Percentiles rank a stretch among this genome's conserved stretches.
These are phyloP conservation scores for Sarcophaga rosellei DNA, from an alignment of 2,888 invertebrate species.

Conservation along the genomic window DNA sequence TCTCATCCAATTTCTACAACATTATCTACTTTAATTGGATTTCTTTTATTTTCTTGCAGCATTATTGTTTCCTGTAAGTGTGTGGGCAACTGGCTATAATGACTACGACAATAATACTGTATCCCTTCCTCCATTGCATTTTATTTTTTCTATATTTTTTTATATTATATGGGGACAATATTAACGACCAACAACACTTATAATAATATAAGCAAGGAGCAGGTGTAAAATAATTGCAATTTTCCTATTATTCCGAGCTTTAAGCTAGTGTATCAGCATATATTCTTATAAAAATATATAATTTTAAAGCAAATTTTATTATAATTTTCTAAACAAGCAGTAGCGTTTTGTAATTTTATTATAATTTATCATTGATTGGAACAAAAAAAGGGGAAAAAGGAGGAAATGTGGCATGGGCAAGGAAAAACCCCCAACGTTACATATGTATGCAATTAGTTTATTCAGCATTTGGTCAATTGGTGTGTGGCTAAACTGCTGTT, in stretches of 20 bases:
- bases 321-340: conserved; percentile 1
- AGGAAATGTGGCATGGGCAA: too few species aligned
- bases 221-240: conserved; percentile 41
- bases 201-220: background rate
- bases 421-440: conserved; percentile 31
- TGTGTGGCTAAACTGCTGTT: conserved; percentile 27
- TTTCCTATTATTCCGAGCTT: background rate
- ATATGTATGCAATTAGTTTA: conserved; percentile 49
- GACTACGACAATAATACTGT: conserved; percentile 22
- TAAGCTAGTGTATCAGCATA: background rate
- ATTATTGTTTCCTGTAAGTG: conserved; percentile 38
- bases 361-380: conserved; percentile 41
- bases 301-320: conserved; percentile 4
- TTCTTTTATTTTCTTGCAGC: conserved; percentile 50
- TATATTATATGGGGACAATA: too few species aligned
- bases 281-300: too few species aligned
- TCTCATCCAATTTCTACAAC: conserved; percentile 40
- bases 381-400: background rate
- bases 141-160: background rate
- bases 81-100: conserved; percentile 18
- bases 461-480: background rate
- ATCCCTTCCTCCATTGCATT: background rate
- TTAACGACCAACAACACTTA: too few species aligned
- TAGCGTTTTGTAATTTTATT: conserved; percentile 21
- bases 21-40: conserved; percentile 56